Evolutionary conservation across 1,140 invertebrate species (phyloP).

Genomic region (Manduca sexta): DNA sequence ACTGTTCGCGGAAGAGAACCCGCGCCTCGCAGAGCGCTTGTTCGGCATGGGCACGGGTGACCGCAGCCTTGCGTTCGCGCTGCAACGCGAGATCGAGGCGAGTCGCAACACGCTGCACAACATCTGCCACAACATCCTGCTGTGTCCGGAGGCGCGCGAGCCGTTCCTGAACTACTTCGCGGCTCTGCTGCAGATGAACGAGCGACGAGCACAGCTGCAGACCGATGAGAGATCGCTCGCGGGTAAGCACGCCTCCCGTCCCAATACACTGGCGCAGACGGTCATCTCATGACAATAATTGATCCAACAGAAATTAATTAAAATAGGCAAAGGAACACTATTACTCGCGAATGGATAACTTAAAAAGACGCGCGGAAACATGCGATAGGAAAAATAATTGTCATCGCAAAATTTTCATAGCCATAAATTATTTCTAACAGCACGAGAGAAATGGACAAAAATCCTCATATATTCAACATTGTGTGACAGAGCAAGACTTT

Average conservation of each 20-base stretch:
- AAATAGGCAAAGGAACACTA: too few species aligned
- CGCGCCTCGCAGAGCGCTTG: constrained; percentile 79
- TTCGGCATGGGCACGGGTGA: constrained; percentile 51
- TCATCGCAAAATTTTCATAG: too few species aligned
- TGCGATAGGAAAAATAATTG: too few species aligned
- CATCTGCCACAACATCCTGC: constrained; percentile 88
- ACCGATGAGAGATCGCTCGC: constrained; percentile 89
- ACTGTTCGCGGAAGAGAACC: constrained; percentile 94
- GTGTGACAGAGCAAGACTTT: too few species aligned
- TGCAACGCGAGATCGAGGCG: constrained; percentile 83
- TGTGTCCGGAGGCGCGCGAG: constrained; percentile 84
- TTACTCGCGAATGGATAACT: too few species aligned
- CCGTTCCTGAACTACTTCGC: constrained; percentile 85
- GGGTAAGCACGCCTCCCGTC: constrained; percentile 64
- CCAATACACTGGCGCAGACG: background rate
- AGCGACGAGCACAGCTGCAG: constrained; percentile 91
- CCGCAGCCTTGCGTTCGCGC: constrained; percentile 74
- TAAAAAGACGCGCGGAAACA: too few species aligned
- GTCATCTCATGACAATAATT: too few species aligned
- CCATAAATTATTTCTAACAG: too few species aligned
- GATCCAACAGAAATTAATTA: too few species aligned
- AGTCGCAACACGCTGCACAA: constrained; percentile 83
- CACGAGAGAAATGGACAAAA: too few species aligned
- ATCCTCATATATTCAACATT: too few species aligned
- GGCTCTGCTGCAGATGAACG: constrained; percentile 84